Conservation (phyloP, 2,888 invertebrate species). For the Catocala fraxini region DNA sequence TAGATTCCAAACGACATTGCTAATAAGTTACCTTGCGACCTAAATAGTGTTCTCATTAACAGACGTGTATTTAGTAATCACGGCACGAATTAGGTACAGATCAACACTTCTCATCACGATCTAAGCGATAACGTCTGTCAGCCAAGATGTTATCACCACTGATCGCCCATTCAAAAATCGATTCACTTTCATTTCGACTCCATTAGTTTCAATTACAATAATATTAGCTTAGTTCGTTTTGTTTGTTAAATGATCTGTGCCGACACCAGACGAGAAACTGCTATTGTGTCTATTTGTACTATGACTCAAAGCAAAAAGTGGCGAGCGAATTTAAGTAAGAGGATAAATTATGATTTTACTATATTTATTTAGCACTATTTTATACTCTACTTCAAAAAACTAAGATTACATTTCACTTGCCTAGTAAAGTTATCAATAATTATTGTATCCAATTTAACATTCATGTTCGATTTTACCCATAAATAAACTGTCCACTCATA, state of each 20-base stretch:
- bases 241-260: conserved; percentile 45
- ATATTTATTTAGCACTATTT: too few relatives aligned
- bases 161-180: conserved; percentile 34
- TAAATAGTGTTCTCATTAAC: conserved; percentile 29
- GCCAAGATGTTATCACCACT: conserved; percentile 35
- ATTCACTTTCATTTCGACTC: conserved; percentile 72
- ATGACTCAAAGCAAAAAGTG: too few relatives aligned
- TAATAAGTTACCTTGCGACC: conserved; percentile 21
- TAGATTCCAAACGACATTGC: conserved; percentile 19
- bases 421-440: too few relatives aligned
- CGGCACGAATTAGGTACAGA: conserved; percentile 16
- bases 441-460: too few relatives aligned
- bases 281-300: conserved; percentile 11
- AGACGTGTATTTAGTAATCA: conserved; percentile 26
- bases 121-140: conserved; percentile 36
- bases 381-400: too few relatives aligned
- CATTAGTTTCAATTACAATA: conserved; percentile 72
- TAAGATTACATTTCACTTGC: too few relatives aligned
- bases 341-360: too few relatives aligned
- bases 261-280: conserved; percentile 27
- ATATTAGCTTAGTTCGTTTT: conserved; percentile 56
- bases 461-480: too few relatives aligned
- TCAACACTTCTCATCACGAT: conserved; percentile 38
- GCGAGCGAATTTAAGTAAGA: not conserved
- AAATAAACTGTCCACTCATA: too few relatives aligned